A percentile compares a stretch with the other conserved stretches of the same genome.
Evolutionary conservation across 2,888 invertebrate species (phyloP).

Genomic region (Cantharis rufa): DNA sequence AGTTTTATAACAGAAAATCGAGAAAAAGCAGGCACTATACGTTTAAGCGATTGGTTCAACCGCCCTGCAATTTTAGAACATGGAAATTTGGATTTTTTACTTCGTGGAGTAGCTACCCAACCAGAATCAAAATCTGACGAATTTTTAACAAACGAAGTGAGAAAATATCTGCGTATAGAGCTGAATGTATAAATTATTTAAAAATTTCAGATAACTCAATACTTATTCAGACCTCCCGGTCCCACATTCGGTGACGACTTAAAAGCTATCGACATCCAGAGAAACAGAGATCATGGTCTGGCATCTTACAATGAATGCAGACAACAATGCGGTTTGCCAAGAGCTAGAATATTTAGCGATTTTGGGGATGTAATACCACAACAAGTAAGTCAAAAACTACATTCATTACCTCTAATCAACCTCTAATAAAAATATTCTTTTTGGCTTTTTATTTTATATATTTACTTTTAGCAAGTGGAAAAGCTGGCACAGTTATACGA

Average conservation of each 20-base stretch:
- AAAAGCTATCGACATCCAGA: constrained; percentile 81
- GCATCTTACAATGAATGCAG: constrained; percentile 79
- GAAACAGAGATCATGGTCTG: constrained; percentile 85
- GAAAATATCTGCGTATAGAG: constrained; percentile 23
- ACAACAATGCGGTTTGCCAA: constrained; percentile 73
- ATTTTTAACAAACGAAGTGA: constrained; percentile 76
- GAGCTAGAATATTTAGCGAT: constrained; percentile 71
- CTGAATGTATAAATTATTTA: not conserved
- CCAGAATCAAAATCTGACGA: constrained; percentile 77
- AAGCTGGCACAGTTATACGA: constrained; percentile 69
- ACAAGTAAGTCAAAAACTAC: constrained; percentile 58
- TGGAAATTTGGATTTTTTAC: constrained; percentile 70
- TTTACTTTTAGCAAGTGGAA: constrained; percentile 63
- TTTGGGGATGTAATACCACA: constrained; percentile 69
- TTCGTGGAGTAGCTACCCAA: constrained; percentile 77
- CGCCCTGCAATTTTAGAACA: constrained; percentile 68
- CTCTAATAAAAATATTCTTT: too few relatives aligned
- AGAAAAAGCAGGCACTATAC: constrained; percentile 59
- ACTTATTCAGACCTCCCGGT: constrained; percentile 68
- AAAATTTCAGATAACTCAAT: constrained; percentile 64
- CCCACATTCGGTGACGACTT: constrained; percentile 79
- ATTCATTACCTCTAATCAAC: too few relatives aligned
- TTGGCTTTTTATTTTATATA: too few relatives aligned
- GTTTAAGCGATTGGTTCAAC: constrained; percentile 74
- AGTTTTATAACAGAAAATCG: constrained; percentile 67